Percentiles rank a stretch among this genome's conserved stretches.
These are phyloP conservation scores for Scomberomorus guttatus DNA, from an alignment of 2,797 vertebrate species.

Conservation along the genomic window DNA sequence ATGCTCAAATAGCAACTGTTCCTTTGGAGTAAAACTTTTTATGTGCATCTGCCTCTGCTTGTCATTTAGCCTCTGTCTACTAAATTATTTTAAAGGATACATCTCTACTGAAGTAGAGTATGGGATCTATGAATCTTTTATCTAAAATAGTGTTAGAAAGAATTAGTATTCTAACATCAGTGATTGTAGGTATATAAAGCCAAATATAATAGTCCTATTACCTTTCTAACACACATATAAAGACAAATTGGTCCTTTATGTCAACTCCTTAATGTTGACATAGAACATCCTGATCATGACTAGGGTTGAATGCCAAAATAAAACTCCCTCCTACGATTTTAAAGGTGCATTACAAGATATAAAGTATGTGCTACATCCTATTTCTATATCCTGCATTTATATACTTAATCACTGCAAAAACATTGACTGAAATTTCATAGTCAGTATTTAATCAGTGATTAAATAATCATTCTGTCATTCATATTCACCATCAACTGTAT, in stretches of 20 bases:
- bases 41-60: not conserved
- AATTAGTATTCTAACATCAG: not conserved
- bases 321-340: too few species aligned
- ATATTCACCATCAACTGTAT: too few species aligned
- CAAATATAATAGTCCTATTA: not conserved
- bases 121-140: conserved; percentile 2
- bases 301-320: not conserved
- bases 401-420: not conserved
- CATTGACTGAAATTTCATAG: not conserved
- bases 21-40: not conserved
- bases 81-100: not conserved
- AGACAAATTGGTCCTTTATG: too few species aligned
- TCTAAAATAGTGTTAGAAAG: not conserved
- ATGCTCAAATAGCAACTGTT: conserved; percentile 22
- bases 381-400: not conserved
- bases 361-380: too few species aligned
- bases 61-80: not conserved
- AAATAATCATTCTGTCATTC: too few species aligned
- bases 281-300: too few species aligned
- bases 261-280: too few species aligned
- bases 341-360: not conserved
- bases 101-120: not conserved
- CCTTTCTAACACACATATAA: not conserved
- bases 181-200: not conserved
- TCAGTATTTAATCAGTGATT: too few species aligned